Percentiles rank a stretch among this genome's conserved stretches.
Evolutionary conservation across 2,888 invertebrate genomes (phyloP).

Genomic region (Chaetogeoica ovagalla): DNA sequence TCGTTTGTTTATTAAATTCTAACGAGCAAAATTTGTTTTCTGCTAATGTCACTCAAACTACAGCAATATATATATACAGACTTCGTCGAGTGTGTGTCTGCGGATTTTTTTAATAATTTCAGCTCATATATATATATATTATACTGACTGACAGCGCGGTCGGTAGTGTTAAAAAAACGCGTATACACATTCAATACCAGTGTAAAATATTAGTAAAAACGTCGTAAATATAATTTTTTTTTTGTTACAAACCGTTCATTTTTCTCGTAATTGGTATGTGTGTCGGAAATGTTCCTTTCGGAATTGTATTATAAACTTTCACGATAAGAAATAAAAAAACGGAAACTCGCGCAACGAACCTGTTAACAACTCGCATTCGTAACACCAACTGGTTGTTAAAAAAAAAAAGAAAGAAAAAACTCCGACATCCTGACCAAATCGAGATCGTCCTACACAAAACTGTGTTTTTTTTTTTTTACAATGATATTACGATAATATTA

Average conservation of each 20-base stretch:
- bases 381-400: constrained; percentile 44
- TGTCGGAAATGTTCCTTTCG: no score
- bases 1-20: no score
- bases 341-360: constrained; percentile 28
- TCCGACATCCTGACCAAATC: constrained; percentile 23
- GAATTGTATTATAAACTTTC: constrained; percentile 7
- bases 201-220: not conserved
- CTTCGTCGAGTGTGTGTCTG: no score
- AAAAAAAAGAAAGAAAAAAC: constrained; percentile 24
- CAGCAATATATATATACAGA: no score
- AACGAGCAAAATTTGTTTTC: no score
- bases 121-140: no score
- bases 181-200: not conserved
- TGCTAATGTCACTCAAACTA: no score
- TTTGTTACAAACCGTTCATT: constrained; percentile 50
- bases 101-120: no score
- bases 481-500: constrained; percentile 36
- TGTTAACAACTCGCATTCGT: constrained; percentile 1
- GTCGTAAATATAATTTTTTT: not conserved
- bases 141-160: no score
- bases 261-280: not conserved
- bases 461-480: constrained; percentile 41
- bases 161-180: no score
- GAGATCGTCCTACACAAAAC: constrained; percentile 45
- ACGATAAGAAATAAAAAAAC: constrained; percentile 6